phyloP scores from a whole-genome alignment of 2,888 invertebrate genomes.

The Philopedon plagiatum region DNA sequence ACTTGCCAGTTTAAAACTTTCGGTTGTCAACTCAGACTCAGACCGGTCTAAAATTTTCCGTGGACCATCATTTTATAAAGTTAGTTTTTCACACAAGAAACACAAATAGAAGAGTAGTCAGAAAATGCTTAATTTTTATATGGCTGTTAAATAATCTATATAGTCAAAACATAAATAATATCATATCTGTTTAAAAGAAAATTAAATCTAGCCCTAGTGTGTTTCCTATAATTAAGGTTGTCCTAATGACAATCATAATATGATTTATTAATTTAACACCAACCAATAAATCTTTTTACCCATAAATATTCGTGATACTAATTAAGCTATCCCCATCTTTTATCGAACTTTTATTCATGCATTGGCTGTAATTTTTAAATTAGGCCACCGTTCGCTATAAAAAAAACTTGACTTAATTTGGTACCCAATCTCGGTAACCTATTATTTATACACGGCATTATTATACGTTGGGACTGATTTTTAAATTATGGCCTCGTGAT shows the following conservation, averaged over 20 bases:
- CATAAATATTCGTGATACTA: conserved; percentile 19
- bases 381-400: conserved; percentile 37
- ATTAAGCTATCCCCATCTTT: conserved; percentile 25
- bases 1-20: too few species aligned
- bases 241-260: not conserved
- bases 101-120: too few species aligned
- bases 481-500: conserved; percentile 6
- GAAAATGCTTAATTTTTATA: too few species aligned
- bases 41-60: too few species aligned
- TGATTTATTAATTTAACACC: conserved; percentile 3
- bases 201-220: not conserved
- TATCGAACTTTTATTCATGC: conserved; percentile 1
- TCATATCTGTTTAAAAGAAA: not conserved
- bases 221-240: not conserved
- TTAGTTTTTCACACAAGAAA: too few species aligned
- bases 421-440: conserved; percentile 3
- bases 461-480: conserved; percentile 7
- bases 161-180: too few species aligned
- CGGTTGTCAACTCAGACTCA: too few species aligned
- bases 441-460: conserved; percentile 4
- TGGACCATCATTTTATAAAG: too few species aligned
- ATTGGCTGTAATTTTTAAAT: conserved; percentile 41
- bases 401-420: conserved; percentile 28
- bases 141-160: too few species aligned
- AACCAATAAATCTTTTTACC: conserved; percentile 2